These are phyloP conservation scores for Melanotaenia nigrans DNA, from an alignment of 2,797 vertebrate genomes.

Conservation along the genomic window DNA sequence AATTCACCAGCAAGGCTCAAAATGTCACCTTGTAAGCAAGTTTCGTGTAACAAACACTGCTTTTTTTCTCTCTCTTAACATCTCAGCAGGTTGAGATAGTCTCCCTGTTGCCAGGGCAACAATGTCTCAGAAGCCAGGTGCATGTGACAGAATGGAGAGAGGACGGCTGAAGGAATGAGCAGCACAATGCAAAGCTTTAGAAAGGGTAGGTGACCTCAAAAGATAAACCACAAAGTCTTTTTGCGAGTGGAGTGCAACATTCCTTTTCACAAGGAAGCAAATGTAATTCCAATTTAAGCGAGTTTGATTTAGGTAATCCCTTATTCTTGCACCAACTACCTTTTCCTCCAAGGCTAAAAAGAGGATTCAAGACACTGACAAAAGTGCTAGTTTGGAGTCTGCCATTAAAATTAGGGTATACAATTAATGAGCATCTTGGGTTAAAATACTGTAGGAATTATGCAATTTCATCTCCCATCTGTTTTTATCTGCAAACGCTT, in stretches of 20 bases:
- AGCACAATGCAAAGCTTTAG: conserved; percentile 56
- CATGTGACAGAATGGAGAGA: conserved; percentile 63
- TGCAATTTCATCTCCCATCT: conserved; percentile 53
- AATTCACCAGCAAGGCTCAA: conserved; percentile 51
- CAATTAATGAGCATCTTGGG: conserved; percentile 54
- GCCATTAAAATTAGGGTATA: conserved; percentile 46
- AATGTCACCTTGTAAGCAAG: conserved; percentile 70
- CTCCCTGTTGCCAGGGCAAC: conserved; percentile 78
- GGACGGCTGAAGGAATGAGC: conserved; percentile 49
- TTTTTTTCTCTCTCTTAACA: conserved; percentile 40
- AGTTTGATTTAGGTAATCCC: conserved; percentile 70
- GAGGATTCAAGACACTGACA: conserved; percentile 43
- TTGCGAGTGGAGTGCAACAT: conserved; percentile 45
- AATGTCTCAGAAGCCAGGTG: conserved; percentile 64
- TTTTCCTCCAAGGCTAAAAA: conserved; percentile 63
- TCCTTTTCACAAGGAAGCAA: conserved; percentile 65
- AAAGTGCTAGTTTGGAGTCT: conserved; percentile 52
- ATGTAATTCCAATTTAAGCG: conserved; percentile 61
- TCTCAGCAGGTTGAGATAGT: conserved; percentile 63
- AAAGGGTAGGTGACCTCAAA: conserved; percentile 61
- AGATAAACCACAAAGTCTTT: conserved; percentile 41
- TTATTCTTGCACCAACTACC: conserved; percentile 68
- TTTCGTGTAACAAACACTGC: conserved; percentile 47
- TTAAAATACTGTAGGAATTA: conserved; percentile 62
- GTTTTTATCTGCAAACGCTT: conserved; percentile 58